These are phyloP conservation scores for Euura lappo DNA, from an alignment of 1,140 invertebrate genomes.

Conservation along the genomic window DNA sequence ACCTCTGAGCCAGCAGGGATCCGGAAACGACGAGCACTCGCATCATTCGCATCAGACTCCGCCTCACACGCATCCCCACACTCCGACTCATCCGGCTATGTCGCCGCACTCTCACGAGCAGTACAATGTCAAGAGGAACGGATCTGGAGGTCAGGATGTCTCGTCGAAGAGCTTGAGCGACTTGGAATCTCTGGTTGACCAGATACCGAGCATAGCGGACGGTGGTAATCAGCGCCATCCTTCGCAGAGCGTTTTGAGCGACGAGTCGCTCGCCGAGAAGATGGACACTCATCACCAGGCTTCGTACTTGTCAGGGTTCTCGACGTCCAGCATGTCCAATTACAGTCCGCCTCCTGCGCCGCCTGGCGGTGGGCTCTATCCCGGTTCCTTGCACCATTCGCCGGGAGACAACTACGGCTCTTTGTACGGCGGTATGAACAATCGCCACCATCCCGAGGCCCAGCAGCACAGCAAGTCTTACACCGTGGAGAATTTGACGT, in stretches of 20 bases:
- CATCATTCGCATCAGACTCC: conserved; percentile 56
- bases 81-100: conserved; percentile 53
- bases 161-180: conserved; percentile 87
- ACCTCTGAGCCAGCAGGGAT: conserved; percentile 43
- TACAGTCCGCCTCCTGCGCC: conserved; percentile 50
- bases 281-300: conserved; percentile 46
- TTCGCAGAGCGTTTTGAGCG: conserved; percentile 38
- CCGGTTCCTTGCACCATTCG: conserved; percentile 45
- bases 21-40: conserved; percentile 48
- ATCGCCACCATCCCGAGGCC: conserved; percentile 41
- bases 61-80: conserved; percentile 53
- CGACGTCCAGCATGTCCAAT: conserved; percentile 42
- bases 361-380: conserved; percentile 37
- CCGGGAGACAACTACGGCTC: conserved; percentile 50
- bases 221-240: conserved; percentile 56
- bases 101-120: conserved; percentile 56
- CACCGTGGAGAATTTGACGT: conserved; percentile 56
- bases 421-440: conserved; percentile 43
- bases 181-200: conserved; percentile 87
- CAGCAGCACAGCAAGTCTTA: conserved; percentile 57
- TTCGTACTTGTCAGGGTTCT: conserved; percentile 46
- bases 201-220: conserved; percentile 87
- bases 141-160: conserved; percentile 69
- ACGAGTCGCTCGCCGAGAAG: conserved; percentile 32
- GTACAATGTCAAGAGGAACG: conserved; percentile 48